These are phyloP conservation scores for Hippocampus mohnikei DNA, from an alignment of 2,113 vertebrate genomes.

Conservation along the genomic window DNA sequence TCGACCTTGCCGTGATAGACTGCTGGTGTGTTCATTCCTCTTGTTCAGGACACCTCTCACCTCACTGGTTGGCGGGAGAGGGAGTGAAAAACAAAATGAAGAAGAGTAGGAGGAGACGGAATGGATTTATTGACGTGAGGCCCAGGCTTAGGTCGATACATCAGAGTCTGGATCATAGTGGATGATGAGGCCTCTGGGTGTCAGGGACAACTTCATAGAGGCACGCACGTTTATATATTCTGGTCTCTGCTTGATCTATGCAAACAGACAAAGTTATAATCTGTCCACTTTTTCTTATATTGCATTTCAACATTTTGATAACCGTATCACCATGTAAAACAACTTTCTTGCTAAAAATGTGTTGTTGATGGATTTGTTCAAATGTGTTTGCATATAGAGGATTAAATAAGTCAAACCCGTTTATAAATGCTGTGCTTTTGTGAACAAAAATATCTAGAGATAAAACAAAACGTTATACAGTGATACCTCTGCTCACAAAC, in stretches of 20 bases:
- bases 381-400: not conserved
- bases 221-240: slow-evolving; percentile 69
- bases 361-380: not conserved
- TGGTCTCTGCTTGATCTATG: slow-evolving; percentile 23
- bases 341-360: not conserved
- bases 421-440: not conserved
- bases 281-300: not conserved
- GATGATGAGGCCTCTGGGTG: slow-evolving; percentile 88
- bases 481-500: too few species aligned
- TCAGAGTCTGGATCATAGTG: slow-evolving; percentile 88
- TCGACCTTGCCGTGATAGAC: slow-evolving; percentile 92
- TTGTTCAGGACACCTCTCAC: slow-evolving; percentile 59
- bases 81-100: slow-evolving; percentile 73
- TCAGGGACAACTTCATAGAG: slow-evolving; percentile 88
- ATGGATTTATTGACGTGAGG: slow-evolving; percentile 95
- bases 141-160: slow-evolving; percentile 84
- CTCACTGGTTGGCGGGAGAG: slow-evolving; percentile 52
- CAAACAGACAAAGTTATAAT: not conserved
- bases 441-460: not conserved
- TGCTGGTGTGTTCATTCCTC: slow-evolving; percentile 65
- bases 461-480: too few species aligned
- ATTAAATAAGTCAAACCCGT: not conserved
- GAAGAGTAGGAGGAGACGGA: slow-evolving; percentile 60
- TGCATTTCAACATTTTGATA: not conserved
- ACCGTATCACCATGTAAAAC: not conserved